Base-by-base conservation (phyloP, 2,888 invertebrate species). In the Psylliodes chrysocephalus region DNA sequence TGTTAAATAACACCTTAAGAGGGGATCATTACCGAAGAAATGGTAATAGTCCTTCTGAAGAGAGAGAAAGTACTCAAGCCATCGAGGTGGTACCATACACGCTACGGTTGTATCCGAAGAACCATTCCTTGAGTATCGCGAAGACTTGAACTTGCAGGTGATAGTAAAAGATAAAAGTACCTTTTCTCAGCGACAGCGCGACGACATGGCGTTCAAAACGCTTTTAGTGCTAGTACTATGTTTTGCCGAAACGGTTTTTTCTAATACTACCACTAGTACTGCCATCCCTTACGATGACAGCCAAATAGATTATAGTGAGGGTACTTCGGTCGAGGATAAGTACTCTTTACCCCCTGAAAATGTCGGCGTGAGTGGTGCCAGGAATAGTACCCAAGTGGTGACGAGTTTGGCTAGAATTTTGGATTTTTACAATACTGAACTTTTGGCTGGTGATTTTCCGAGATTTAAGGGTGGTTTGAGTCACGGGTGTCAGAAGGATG, bases 361-460 rank as follows among this genome's bases (percentile, higher is more conserved):
- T 66, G 62, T 73, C 28, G 74, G 76, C 74, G 77, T 63, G 15
- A 71, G 72, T 68, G 75, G 66, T 54, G 60, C 40, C 30, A 61
- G 60, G 65, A 73, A 64, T 10, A 46, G 53, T 28, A 63, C 64
- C 5, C 55, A 64, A 53, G 66, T 73, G 51, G 68, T 69, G 25
- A 72, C 73, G 3, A 77, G 76, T 73, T 84, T 87, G 46, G 85
- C 87, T 71, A 82, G 83, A 51, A 84, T 86, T 80, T 77, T 88
- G 75, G 81, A 87, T 66, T 82, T 88, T 71, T 86, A 87, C 69
- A 87, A 87, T 67, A 85, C 86, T 0, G 85, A 87, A 66, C 81
- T 85, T 17, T 76, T 88, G 70, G 83, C 85, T 67, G 78, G 77
- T n/a, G 87, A 87, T 77, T 90, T 89, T 88, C 71, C 72, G 0